Evolutionary conservation across 2,113 vertebrate genomes (phyloP), one percentile per base, ranked within the genome.

Genomic region (Crotalus viridis): DNA sequence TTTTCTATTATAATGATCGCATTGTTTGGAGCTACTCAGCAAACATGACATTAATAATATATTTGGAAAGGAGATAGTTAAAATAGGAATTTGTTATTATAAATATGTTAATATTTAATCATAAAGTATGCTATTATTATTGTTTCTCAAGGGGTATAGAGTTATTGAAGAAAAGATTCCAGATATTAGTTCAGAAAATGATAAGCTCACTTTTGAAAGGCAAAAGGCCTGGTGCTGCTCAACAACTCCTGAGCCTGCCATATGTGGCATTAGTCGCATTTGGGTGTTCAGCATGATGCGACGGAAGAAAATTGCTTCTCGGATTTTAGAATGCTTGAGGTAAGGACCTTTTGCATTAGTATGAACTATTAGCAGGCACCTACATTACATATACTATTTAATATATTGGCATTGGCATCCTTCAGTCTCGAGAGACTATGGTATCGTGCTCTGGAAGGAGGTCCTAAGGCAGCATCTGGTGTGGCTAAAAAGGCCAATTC

Each of bases 261-360:
- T 99, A 89, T 99, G 99, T 61, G 99, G 99, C 26, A 99, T 99
- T 95, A 99, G 99, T 94, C 98, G 99, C 19, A 99, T 99, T 95
- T 99, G 99, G 99, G 99, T 99, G 0, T 99, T 99, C 96, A 99
- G 98, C 96, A 98, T 99, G 98, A 99, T 99, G 99, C 98, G 99
- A 56, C 97, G 99, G 24, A 98, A 97, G 96, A 98, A 98, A 96
- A 98, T 99, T 55, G 99, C 99, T 28, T 99, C 99, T 2, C 98
- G 99, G 17, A 98, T 99, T 98, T 98, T 99, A 2, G 99, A 99
- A 96, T 99, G 99, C 96, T 98, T 99, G 52, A 99, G 99, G 99
- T 99, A 94, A 96, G 56, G 21, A 19, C 3, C 26, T 89, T 54
- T 19, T 86, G 8, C 28, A 64, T 59, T 54, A 17, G 43, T 15